Evolutionary conservation across 2,888 invertebrate species (phyloP), one percentile per base, ranked within the genome.

Genomic region (Geophilus truncorum): DNA sequence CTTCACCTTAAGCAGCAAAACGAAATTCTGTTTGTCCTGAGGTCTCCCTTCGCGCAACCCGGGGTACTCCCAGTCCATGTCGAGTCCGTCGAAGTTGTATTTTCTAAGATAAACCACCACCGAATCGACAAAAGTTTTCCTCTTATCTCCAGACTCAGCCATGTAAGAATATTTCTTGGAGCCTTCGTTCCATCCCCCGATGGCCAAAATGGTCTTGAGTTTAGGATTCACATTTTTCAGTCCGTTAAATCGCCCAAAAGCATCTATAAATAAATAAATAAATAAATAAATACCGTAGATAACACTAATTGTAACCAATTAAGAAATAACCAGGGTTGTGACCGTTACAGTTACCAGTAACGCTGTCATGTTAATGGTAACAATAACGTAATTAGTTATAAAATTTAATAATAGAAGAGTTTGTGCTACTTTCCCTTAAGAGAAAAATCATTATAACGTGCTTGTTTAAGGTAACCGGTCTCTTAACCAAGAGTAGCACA

Each of bases 1-100:
- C 3, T 30, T n/a, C 75, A 84, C 84, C 45, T 81, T 88, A 0
- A 92, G 83, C 0, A 92, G 85, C 6, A 83, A 83, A 0, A 88
- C 88, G 82, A 89, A 92, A 84, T 91, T 91, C 5, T 88, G 83
- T 79, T 84, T 84, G 79, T 86, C 86, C 28, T 82, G 82, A 3
- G 84, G 82, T 25, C 34, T 81, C 28, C 85, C 86, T 36, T 86
- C 86, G 70, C 85, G 82, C 81, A 83, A 81, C 21, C 84, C 84
- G 3, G 86, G 86, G 81, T 86, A 86, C 81, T 86, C 85, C 84
- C 0, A 88, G 81, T 85, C 84, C 82, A 85, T 82, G 81, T 85
- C 85, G 18, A 85, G 81, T 10, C 85, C 85, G 28, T 93, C 92
- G 82, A 93, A 93, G 0, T 88, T 88, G 84, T 92, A 87, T 2